Conservation (phyloP, 2,113 vertebrate genomes). For the Thinocorus orbignyianus region DNA sequence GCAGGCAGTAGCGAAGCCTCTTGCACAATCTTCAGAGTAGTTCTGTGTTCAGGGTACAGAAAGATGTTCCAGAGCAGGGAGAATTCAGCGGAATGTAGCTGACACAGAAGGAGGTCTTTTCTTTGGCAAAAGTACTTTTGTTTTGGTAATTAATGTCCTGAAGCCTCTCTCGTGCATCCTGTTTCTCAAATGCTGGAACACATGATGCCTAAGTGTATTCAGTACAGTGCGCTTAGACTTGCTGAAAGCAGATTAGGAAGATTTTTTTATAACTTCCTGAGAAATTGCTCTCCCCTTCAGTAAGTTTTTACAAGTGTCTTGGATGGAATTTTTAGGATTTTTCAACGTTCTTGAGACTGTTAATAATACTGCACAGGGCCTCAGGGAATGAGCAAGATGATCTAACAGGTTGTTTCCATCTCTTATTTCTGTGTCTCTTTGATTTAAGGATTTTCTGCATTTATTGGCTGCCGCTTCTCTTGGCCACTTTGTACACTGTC, state of each 20-base stretch:
- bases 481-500: conserved; percentile 1
- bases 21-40: not conserved
- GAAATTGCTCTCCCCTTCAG: conserved; percentile 5
- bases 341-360: conserved; percentile 26
- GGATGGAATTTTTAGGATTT: conserved; percentile 38
- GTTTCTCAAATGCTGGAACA: not conserved
- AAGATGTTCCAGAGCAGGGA: rapidly evolving
- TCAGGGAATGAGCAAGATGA: not conserved
- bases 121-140: not conserved
- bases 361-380: conserved; percentile 22
- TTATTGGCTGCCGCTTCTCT: conserved; percentile 43
- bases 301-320: conserved; percentile 39
- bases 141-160: not conserved
- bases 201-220: not conserved
- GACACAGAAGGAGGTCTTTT: not conserved
- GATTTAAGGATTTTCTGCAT: conserved; percentile 64
- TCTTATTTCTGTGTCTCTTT: conserved; percentile 40
- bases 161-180: not conserved
- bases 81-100: not conserved
- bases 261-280: conserved; percentile 6
- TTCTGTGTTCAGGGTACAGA: not conserved
- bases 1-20: not conserved
- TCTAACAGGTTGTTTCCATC: conserved; percentile 49
- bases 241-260: not conserved
- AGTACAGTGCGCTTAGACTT: rapidly evolving